Base-by-base conservation (phyloP, 2,113 vertebrate species). In the Pelusios castaneus region DNA sequence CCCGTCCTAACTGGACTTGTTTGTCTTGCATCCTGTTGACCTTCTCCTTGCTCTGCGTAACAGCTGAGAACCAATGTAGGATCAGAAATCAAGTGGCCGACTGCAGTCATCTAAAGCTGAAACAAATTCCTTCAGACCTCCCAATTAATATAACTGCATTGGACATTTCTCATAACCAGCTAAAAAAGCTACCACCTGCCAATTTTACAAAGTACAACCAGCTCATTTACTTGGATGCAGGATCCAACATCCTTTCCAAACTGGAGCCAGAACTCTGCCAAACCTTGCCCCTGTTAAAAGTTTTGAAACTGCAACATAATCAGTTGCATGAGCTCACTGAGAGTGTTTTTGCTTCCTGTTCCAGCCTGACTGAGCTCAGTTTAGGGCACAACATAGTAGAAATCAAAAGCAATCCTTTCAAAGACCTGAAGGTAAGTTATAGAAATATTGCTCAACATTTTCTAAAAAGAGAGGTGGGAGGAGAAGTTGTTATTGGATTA, bases 101-200 rank as follows among this genome's bases (percentile, higher is more conserved):
- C 97, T 99, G 99, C 95, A 99, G 98, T 90, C 99, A 99, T 88
- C 97, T 99, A 87, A 98, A 98, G 55, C 97, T 99, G 88, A 97
- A 79, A 3, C 93, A 94, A 2, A 94, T 99, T 80, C 99, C 99
- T 3, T 85, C 96, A 7, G 91, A 99, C 96, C 98, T 99, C 38
- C 99, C 99, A 2, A 4, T 51, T 16, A 98, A 98, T 85, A 99
- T 99, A 95, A 99, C 94, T 0, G 85, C 92, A 22, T 96, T 99
- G 94, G 99, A 99, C 49, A 95, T 99, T 81, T 99, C 99, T 80
- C 99, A 99, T 94, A 99, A 99, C 91, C 98, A 98, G 89, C 79
- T 99, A 76, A 95, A 1, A 81, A 56, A 41, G 34, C 84, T 99
- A 6, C 96, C 88, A 25, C 82, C 97, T 31, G 87, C 29, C 29